Percentiles rank a stretch among this genome's conserved stretches.
Conservation (phyloP, 2,797 vertebrate species). For the Enteromius unitaeniatus region DNA sequence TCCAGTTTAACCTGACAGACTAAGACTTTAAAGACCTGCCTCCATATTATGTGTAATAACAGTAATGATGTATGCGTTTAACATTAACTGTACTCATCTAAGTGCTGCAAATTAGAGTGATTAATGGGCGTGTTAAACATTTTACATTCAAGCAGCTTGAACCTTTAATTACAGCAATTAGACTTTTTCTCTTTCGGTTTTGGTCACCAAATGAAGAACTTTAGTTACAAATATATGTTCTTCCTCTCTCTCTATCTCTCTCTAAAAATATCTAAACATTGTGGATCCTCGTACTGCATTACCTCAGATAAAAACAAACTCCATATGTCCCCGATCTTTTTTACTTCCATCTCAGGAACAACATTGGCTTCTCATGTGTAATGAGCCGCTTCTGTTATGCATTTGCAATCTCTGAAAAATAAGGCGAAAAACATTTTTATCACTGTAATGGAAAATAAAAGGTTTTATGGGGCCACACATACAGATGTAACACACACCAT, state of each 20-base stretch:
- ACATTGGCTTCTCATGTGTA: constrained; percentile 17
- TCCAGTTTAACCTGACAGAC: constrained; percentile 54
- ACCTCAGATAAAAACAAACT: neutral
- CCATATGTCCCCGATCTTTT: neutral
- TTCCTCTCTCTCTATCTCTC: neutral
- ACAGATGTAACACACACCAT: constrained; percentile 50
- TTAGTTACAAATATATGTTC: neutral
- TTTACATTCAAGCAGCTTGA: constrained; percentile 18
- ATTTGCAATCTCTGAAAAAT: constrained; percentile 45
- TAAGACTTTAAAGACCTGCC: constrained; percentile 18
- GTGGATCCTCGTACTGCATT: neutral
- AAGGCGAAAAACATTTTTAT: constrained; percentile 39
- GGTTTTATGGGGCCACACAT: constrained; percentile 55
- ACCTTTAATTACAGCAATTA: constrained; percentile 40
- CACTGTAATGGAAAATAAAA: constrained; percentile 43
- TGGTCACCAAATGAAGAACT: constrained; percentile 28
- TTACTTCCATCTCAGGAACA: constrained; percentile 17
- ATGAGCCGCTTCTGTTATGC: neutral
- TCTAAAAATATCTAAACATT: neutral
- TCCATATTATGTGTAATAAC: constrained; percentile 33
- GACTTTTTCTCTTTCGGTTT: neutral
- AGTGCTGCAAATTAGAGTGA: constrained; percentile 32
- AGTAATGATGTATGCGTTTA: constrained; percentile 22
- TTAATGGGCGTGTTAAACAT: constrained; percentile 42
- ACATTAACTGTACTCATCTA: constrained; percentile 28